Evolutionary conservation across 23 tunicate species (phyloP).

Genomic region (Ascidia mentula): DNA sequence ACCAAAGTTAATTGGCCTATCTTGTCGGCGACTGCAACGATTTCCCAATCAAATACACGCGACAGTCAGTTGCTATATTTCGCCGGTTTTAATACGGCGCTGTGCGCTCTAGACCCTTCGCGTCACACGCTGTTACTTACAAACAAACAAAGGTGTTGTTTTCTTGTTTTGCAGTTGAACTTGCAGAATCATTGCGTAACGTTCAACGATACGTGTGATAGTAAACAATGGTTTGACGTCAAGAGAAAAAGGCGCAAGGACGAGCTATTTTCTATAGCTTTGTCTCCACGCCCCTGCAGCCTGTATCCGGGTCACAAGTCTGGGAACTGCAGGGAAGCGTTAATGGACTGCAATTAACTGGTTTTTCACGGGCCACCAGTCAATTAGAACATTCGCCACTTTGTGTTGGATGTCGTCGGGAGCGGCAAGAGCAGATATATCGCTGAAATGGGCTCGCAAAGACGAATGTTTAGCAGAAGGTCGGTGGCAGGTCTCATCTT

Average conservation of each 20-base stretch:
- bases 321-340: background rate
- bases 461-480: constrained; percentile 49
- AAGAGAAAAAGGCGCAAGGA: background rate
- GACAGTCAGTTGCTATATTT: background rate
- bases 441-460: constrained; percentile 16
- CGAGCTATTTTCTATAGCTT: constrained; percentile 1
- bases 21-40: background rate
- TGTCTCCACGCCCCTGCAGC: background rate
- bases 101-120: background rate
- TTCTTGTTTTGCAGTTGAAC: background rate
- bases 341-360: constrained; percentile 9
- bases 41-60: background rate
- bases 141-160: background rate
- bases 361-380: background rate
- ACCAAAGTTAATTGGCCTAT: background rate
- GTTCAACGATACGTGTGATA: background rate
- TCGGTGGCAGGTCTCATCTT: constrained; percentile 33
- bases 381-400: too few relatives aligned
- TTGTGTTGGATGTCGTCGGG: too few relatives aligned
- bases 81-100: background rate
- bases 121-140: background rate
- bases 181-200: constrained; percentile 7
- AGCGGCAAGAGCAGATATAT: too few relatives aligned
- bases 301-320: background rate
- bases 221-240: background rate